Evolutionary conservation across 2,888 invertebrate genomes (phyloP), one percentile per base, ranked within the genome.

Genomic region (Pedicia rivosa): DNA sequence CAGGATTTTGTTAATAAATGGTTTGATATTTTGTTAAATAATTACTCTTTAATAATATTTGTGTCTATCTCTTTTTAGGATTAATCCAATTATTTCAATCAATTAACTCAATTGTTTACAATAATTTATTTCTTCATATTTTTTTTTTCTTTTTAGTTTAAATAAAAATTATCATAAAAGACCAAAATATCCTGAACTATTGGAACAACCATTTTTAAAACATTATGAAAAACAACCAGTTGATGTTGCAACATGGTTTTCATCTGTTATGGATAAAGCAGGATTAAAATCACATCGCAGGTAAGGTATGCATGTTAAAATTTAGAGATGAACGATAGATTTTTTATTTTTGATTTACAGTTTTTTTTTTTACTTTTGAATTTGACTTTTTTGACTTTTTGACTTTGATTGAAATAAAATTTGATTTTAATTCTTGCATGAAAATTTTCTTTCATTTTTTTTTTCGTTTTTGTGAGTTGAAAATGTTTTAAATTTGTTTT

Each of bases 91-190:
- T 24, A 28, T 29, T 41, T 38, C 27, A 24, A 20, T 33, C n/a
- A 22, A 14, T 37, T 38, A n/a, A 28, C 30, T 20, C 24, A 37
- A 4, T 24, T 15, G 5, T 14, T 27, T 6, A 20, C 5, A 27
- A 17, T 25, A 35, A 13, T 39, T 9, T 16, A 17, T 13, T 26
- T 13, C 35, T 20, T 22, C 2, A 19, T 31, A 26, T 22, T 24
- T 2, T 25, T 25, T 28, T 27, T 38, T 38, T 37, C 4, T 40
- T 66, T 65, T 7, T 63, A 88, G 90, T 68, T 72, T 95, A 58
- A 88, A 81, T 48, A 95, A 95, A 67, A 86, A 95, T 68, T 88
- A 87, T 62, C 75, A 79, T 57, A 74, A 82, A 52, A 74, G 95
- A 50, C 95, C 95, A 43, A 95, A 95, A 63, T 95, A 95, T 67